Base-by-base conservation (phyloP, 2,888 invertebrate genomes). In the Aspidiotus rigidus region DNA sequence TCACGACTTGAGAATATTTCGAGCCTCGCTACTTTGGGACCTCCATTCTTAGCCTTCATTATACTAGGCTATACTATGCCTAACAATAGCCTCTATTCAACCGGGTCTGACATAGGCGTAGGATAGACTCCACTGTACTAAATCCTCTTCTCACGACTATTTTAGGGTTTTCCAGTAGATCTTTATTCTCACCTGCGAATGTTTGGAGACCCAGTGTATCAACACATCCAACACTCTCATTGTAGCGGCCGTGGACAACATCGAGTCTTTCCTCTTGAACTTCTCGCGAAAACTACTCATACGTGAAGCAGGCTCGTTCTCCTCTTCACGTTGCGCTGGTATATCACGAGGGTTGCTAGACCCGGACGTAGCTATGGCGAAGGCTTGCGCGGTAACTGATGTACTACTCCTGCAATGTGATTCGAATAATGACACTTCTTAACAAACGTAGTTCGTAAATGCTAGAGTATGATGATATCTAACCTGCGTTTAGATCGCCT, bases 171-270 rank as follows among this genome's bases (percentile, higher is more conserved):
- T n/a, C n/a, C n/a, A n/a, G n/a, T n/a, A n/a, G n/a, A n/a, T n/a
- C n/a, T 67, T 42, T 15, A 54, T 53, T 59, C 56, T 5, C 72
- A 82, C 83, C 78, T 90, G 90, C 0, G 89, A 86, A 77, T 93
- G 93, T 78, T 93, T 93, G 1, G 90, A 90, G 44, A 91, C 88
- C 94, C 94, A 94, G 77, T 93, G 93, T 72, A 92, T 84, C 61
- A 94, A 81, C 2, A 94, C 93, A 77, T 92, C 93, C 0, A 94
- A 82, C 0, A 93, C 93, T 71, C 94, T 80, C 93, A 93, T 93
- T 0, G 93, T 93, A 69, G 93, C 93, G n/a, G 93, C 93, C 7
- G 92, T 92, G 57, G 90, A 91, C 77, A 93, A 90, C 57, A 90
- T 87, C 75, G 90, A 89, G 72, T 85, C 84, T 64, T 84, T 81